A percentile compares a stretch with the other conserved stretches of the same genome.
phyloP scores from a whole-genome alignment of 2,797 vertebrate species.

The Coranthus polyacanthus region DNA sequence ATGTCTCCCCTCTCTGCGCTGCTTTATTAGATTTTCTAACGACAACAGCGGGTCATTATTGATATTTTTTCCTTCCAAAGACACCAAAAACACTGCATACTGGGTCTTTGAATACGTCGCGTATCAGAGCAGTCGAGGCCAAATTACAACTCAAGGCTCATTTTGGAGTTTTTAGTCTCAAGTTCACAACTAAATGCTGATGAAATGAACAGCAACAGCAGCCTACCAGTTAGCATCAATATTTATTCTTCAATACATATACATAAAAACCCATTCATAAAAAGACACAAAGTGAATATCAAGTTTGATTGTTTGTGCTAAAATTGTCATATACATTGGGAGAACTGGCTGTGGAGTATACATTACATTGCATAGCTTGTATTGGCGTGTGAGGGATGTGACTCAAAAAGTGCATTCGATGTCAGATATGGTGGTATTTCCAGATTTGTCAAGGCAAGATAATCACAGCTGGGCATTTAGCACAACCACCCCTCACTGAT shows the following conservation, averaged over 20 bases:
- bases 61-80: too few species aligned
- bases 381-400: conserved; percentile 67
- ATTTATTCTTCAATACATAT: conserved; percentile 85
- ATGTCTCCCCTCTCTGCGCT: too few species aligned
- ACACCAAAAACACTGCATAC: too few species aligned
- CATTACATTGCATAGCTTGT: conserved; percentile 85
- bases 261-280: conserved; percentile 82
- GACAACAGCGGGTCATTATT: too few species aligned
- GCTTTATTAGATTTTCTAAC: too few species aligned
- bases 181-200: too few species aligned
- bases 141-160: too few species aligned
- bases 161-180: too few species aligned
- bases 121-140: too few species aligned
- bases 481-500: conserved; percentile 23
- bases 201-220: conserved; percentile 30
- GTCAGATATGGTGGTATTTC: conserved; percentile 66
- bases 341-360: conserved; percentile 71
- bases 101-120: too few species aligned
- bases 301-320: conserved; percentile 75
- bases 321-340: conserved; percentile 63
- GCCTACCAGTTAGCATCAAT: conserved; percentile 70
- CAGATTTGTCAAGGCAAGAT: conserved; percentile 46
- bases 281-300: conserved; percentile 78
- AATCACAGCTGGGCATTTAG: conserved; percentile 19
- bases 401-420: conserved; percentile 78